Evolutionary conservation across 1,140 invertebrate genomes (phyloP).

Genomic region (Drosophila pandora): DNA sequence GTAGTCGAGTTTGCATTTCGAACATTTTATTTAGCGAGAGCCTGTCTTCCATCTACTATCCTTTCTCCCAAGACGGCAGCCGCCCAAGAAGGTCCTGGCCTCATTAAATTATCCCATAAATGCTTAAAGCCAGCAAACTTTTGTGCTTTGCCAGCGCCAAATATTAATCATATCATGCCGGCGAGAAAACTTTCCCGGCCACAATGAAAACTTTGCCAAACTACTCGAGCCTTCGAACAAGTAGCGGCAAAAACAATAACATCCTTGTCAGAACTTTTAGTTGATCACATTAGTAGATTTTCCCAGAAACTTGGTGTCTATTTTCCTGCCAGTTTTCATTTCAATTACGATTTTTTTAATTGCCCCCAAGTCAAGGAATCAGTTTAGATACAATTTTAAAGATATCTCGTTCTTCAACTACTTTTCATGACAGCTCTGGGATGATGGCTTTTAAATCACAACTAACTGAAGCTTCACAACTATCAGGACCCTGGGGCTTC

Average conservation of each 20-base stretch:
- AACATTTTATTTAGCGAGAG: constrained; percentile 47
- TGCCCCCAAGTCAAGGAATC: not conserved
- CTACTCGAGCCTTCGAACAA: constrained; percentile 42
- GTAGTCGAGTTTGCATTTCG: constrained; percentile 51
- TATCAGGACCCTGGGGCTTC: constrained; percentile 12
- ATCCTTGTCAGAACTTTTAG: constrained; percentile 31
- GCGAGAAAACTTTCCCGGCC: constrained; percentile 38
- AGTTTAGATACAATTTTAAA: not conserved
- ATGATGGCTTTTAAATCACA: constrained; percentile 33
- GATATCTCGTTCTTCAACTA: not conserved
- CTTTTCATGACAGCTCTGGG: not conserved
- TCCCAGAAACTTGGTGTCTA: not conserved
- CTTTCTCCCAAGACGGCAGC: not conserved
- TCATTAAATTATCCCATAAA: constrained; percentile 39
- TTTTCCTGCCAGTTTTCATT: constrained; percentile 9
- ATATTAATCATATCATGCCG: constrained; percentile 68
- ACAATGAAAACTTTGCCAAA: constrained; percentile 65
- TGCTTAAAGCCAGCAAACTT: constrained; percentile 29
- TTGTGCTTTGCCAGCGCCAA: constrained; percentile 32
- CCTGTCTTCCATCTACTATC: not conserved
- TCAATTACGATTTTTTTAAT: constrained; percentile 32
- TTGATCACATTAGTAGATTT: constrained; percentile 24
- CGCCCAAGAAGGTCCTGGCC: not conserved
- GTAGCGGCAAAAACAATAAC: constrained; percentile 32
- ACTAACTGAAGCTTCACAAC: constrained; percentile 24